Percentiles rank a stretch among this genome's conserved stretches.
Conservation (phyloP, 2,888 invertebrate genomes). For the Tinea trinotella region DNA sequence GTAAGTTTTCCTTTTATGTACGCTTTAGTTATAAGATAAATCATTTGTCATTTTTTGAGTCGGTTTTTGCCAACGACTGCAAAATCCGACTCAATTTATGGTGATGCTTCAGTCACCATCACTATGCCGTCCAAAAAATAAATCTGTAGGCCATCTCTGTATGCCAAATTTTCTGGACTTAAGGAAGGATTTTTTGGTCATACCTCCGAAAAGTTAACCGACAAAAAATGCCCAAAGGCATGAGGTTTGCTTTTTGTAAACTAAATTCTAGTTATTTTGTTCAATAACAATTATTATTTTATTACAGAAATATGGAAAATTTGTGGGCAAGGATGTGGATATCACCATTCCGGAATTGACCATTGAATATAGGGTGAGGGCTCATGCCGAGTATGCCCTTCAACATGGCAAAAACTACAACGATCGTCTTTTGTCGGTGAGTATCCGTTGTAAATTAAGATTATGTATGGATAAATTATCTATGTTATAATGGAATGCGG, state of each 20-base stretch:
- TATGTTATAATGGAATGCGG: too few species aligned
- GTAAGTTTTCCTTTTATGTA: constrained; percentile 62
- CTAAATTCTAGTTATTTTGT: too few species aligned
- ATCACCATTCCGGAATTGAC: constrained; percentile 78
- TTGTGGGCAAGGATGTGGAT: constrained; percentile 82
- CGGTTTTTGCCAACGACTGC: too few species aligned
- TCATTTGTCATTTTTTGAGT: neutral
- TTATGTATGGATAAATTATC: too few species aligned
- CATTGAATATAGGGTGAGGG: constrained; percentile 81
- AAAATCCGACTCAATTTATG: too few species aligned
- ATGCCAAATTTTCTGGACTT: too few species aligned
- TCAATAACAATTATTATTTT: neutral
- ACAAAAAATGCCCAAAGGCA: too few species aligned
- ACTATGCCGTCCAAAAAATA: too few species aligned
- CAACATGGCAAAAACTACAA: constrained; percentile 82
- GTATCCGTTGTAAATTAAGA: constrained; percentile 24
- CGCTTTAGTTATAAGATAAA: neutral
- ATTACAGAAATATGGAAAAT: constrained; percentile 83
- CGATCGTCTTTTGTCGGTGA: constrained; percentile 59
- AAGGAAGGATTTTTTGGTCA: too few species aligned
- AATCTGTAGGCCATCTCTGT: too few species aligned
- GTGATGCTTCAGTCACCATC: too few species aligned
- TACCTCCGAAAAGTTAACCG: neutral
- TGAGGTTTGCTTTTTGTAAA: too few species aligned
- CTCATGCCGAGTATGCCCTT: constrained; percentile 85